Base-by-base conservation (phyloP, 2,113 vertebrate species). In the Aegotheles bennettii region DNA sequence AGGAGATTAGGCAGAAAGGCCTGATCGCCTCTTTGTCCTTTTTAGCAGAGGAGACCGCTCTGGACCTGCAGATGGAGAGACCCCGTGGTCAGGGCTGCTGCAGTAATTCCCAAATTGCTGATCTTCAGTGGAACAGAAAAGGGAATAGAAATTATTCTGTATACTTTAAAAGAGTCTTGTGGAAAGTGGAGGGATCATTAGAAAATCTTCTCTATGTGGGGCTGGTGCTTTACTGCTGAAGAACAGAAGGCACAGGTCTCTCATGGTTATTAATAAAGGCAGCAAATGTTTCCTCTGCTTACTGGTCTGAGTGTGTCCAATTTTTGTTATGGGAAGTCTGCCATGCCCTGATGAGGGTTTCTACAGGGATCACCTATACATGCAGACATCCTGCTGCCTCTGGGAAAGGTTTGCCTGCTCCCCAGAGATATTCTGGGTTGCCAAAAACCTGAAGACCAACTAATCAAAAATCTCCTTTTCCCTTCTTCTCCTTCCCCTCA, bases 101-200 rank as follows among this genome's bases (percentile, higher is more conserved):
- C 68, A 75, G 35, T 84, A 69, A 87, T 65, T 83, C 63, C 78
- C 38, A 65, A 84, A 80, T 87, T 74, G 63, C 84, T 45, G 68
- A 61, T 25, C 63, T 94, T 94, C 54, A 84, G 54, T 38, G 89
- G 77, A 78, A 80, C 18, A 13, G 23, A 67, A 24, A 33, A 38
- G 29, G 69, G 40, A 57, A 56, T 48, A 64, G 20, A 70, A 88
- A 89, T 84, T 0, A 24, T 67, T 84, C 38, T 47, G 24, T 53
- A 9, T 65, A 51, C 96, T 96, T 97, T 64, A 93, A 80, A 47
- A 68, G 56, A 91, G 31, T 77, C 76, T 70, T 59, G 38, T 85
- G 59, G 35, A 84, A 95, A 78, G 57, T 28, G 28, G 67, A 96
- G 73, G 85, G 47, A 54, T 68, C 60, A 43, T 81, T 61, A 92